These are phyloP conservation scores for Drosophila ogumai DNA, from an alignment of 1,140 invertebrate genomes.

Conservation along the genomic window DNA sequence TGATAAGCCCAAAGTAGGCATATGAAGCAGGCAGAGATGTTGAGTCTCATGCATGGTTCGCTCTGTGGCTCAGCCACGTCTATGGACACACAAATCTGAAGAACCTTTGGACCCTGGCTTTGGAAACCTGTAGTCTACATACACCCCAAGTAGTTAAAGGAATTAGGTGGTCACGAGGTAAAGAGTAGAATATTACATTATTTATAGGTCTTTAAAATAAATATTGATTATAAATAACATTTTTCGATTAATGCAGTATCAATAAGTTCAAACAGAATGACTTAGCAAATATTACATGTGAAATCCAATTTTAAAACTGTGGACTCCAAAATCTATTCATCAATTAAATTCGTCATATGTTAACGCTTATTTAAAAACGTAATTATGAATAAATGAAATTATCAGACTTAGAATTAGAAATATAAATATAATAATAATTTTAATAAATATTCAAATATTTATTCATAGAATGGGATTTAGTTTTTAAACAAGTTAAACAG, in stretches of 20 bases:
- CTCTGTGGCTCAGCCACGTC: neutral
- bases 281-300: neutral
- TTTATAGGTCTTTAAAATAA: neutral
- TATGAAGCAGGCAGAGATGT: conserved; percentile 24
- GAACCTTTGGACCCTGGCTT: conserved; percentile 15
- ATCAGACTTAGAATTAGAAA: too few species aligned
- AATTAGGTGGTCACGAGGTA: neutral
- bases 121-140: neutral
- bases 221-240: neutral
- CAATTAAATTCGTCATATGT: too few species aligned
- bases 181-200: neutral
- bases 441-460: too few species aligned
- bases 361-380: too few species aligned
- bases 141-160: neutral
- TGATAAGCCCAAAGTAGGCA: conserved; percentile 16
- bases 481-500: too few species aligned
- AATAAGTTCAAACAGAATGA: neutral
- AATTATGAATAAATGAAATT: too few species aligned
- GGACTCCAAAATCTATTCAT: too few species aligned
- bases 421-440: too few species aligned
- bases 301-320: too few species aligned
- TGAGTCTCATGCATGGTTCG: neutral
- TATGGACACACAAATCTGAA: neutral
- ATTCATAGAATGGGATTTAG: too few species aligned
- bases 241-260: neutral